phyloP scores from a whole-genome alignment of 2,888 invertebrate genomes.

The Cynaeus angustus region DNA sequence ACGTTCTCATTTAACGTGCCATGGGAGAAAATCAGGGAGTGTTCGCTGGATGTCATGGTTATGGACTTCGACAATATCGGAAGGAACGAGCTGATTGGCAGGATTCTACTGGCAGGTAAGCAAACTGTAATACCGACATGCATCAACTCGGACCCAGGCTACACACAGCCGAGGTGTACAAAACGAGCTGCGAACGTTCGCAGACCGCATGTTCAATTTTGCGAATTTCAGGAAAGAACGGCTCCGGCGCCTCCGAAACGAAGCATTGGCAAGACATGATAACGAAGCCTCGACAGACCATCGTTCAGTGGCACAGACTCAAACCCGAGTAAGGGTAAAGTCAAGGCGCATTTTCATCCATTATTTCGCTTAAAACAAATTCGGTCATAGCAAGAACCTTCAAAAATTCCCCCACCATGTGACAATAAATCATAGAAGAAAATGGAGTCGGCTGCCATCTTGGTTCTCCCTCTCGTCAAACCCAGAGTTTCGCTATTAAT shows the following conservation, averaged over 20 bases:
- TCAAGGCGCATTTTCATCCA: background rate
- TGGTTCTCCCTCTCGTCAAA: background rate
- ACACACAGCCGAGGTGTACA: too few relatives aligned
- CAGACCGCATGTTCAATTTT: too few relatives aligned
- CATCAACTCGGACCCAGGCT: too few relatives aligned
- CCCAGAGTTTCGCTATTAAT: background rate
- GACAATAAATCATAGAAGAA: conserved; percentile 15
- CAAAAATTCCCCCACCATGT: conserved; percentile 5
- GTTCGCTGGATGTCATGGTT: conserved; percentile 93
- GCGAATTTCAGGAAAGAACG: conserved; percentile 90
- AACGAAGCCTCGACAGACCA: conserved; percentile 95
- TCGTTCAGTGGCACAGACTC: conserved; percentile 97
- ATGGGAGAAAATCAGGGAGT: conserved; percentile 97
- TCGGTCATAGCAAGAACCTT: conserved; percentile 1
- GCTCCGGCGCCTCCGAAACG: conserved; percentile 95
- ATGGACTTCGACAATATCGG: conserved; percentile 99
- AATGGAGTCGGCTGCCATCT: conserved; percentile 23
- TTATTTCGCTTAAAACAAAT: conserved; percentile 12
- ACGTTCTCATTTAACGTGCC: conserved; percentile 97
- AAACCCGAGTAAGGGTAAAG: conserved; percentile 85
- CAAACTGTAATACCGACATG: too few relatives aligned
- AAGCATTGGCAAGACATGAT: conserved; percentile 99
- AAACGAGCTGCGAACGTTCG: too few relatives aligned
- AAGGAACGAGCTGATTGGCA: conserved; percentile 92
- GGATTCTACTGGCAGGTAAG: conserved; percentile 92